phyloP scores from a whole-genome alignment of 2,888 invertebrate species.

The Cephus pygmeus region DNA sequence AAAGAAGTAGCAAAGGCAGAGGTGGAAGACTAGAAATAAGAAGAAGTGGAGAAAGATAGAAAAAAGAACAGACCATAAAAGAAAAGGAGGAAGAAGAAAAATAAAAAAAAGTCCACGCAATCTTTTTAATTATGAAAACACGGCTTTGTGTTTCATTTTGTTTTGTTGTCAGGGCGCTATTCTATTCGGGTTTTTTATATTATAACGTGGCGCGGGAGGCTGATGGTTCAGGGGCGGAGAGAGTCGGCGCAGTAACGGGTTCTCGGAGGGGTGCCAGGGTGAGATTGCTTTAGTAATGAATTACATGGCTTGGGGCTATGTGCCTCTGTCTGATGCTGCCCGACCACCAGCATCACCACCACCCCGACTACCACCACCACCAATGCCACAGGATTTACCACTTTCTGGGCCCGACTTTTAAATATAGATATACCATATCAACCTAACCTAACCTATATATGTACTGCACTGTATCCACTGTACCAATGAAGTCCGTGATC shows the following conservation, averaged over 20 bases:
- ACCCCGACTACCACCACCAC: neutral
- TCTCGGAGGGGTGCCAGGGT: constrained; percentile 36
- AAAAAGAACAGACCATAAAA: neutral
- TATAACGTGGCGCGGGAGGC: constrained; percentile 48
- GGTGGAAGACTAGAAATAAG: neutral
- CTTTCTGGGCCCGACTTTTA: constrained; percentile 7
- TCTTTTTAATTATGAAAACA: constrained; percentile 48
- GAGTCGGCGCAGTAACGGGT: constrained; percentile 18
- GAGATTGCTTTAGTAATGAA: constrained; percentile 64
- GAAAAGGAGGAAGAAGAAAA: constrained; percentile 11
- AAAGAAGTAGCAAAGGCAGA: constrained; percentile 1
- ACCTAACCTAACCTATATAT: neutral
- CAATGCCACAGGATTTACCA: constrained; percentile 3
- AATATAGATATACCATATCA: neutral
- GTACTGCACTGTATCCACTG: neutral
- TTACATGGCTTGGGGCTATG: constrained; percentile 65
- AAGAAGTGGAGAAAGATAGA: constrained; percentile 4
- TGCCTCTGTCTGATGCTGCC: constrained; percentile 56
- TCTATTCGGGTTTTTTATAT: constrained; percentile 37
- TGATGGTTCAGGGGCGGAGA: constrained; percentile 56
- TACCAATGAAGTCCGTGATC: neutral
- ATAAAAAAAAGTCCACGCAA: constrained; percentile 36
- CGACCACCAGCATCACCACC: constrained; percentile 35
- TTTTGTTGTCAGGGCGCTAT: constrained; percentile 26
- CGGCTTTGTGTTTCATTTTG: constrained; percentile 26